Percentiles rank a stretch among this genome's conserved stretches.
Conservation (phyloP, 2,113 vertebrate genomes). For the Climacteris rufus region DNA sequence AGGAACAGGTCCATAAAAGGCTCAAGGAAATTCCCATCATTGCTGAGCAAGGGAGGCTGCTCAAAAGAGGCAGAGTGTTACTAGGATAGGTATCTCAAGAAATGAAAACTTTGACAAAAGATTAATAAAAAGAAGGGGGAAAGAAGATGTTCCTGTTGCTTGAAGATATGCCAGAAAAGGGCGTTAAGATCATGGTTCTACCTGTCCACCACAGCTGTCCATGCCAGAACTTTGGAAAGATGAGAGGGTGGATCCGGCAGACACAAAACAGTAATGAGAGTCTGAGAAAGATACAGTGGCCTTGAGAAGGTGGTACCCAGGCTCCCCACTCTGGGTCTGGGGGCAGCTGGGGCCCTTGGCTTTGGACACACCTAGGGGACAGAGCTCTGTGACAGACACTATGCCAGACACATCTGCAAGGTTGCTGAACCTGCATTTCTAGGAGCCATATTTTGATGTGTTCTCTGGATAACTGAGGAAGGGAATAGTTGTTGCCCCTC, state of each 20-base stretch:
- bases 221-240: not conserved
- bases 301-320: rapidly evolving
- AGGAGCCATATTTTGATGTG: not conserved
- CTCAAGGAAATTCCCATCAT: not conserved
- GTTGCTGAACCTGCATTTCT: not conserved
- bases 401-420: not conserved
- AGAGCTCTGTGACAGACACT: not conserved
- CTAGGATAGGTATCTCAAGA: not conserved
- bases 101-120: not conserved
- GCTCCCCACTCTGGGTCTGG: not conserved
- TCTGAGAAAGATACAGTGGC: not conserved
- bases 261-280: not conserved
- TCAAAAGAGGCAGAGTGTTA: not conserved
- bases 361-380: not conserved
- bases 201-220: not conserved
- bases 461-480: not conserved
- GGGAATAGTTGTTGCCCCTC: not conserved
- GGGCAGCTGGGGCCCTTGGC: not conserved
- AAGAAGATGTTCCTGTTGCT: not conserved
- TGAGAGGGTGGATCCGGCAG: not conserved
- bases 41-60: not conserved
- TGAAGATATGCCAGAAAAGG: not conserved
- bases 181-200: rapidly evolving
- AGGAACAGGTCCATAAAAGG: not conserved
- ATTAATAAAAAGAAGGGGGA: rapidly evolving